A percentile compares a stretch with the other conserved stretches of the same genome.
Evolutionary conservation across 2,888 invertebrate genomes (phyloP).

Genomic region (Aromia moschata): DNA sequence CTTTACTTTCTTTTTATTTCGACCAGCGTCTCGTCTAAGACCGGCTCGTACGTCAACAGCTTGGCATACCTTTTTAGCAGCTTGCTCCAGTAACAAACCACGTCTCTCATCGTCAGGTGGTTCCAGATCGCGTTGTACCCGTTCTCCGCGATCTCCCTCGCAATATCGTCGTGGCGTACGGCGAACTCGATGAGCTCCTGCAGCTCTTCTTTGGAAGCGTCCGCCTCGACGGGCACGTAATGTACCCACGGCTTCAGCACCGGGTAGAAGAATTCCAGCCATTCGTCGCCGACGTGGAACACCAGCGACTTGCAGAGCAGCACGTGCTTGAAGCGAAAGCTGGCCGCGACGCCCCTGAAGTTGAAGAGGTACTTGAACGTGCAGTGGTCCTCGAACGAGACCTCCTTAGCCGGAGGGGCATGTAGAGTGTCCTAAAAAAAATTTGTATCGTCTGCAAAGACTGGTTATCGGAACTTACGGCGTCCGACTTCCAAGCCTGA

Average conservation of each 20-base stretch:
- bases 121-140: constrained; percentile 87
- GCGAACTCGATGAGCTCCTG: constrained; percentile 79
- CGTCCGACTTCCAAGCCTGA: constrained; percentile 96
- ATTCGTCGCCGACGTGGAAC: constrained; percentile 93
- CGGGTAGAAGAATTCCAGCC: constrained; percentile 95
- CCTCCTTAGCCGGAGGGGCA: constrained; percentile 84
- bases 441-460: background rate
- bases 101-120: constrained; percentile 81
- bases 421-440: constrained; percentile 82
- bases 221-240: constrained; percentile 83
- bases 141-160: constrained; percentile 79
- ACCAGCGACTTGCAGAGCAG: constrained; percentile 92
- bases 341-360: constrained; percentile 96
- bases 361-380: constrained; percentile 94
- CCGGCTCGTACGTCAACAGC: constrained; percentile 74
- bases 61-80: constrained; percentile 79
- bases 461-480: constrained; percentile 64
- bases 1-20: constrained; percentile 57
- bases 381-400: constrained; percentile 91
- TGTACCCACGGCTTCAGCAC: constrained; percentile 94
- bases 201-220: constrained; percentile 75
- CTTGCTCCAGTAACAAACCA: constrained; percentile 87
- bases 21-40: constrained; percentile 68
- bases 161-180: constrained; percentile 76
- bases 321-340: constrained; percentile 95